Conservation (phyloP, 2,113 vertebrate genomes). For the Fregata magnificens region DNA sequence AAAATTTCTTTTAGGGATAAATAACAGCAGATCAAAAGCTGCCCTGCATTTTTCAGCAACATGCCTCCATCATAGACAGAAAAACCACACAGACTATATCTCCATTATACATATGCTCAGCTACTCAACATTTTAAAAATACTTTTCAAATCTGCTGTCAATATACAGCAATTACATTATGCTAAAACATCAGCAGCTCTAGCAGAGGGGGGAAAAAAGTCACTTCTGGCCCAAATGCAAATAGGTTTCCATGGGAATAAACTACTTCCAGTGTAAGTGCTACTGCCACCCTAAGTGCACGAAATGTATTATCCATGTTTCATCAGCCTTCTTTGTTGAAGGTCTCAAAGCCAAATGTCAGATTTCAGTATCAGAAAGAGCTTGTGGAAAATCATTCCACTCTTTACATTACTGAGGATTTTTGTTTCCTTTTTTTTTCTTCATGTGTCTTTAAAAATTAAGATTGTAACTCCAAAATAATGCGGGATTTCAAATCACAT, state of each 20-base stretch:
- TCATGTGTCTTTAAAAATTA: not conserved
- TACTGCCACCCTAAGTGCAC: constrained; percentile 36
- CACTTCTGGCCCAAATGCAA: constrained; percentile 70
- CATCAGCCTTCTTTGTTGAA: constrained; percentile 46
- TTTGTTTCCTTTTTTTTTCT: not conserved
- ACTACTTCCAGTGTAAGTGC: constrained; percentile 48
- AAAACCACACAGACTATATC: not conserved
- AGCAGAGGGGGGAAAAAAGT: constrained; percentile 9
- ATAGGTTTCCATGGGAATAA: constrained; percentile 70
- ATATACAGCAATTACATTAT: constrained; percentile 70
- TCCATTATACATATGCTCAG: constrained; percentile 3
- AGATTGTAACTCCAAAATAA: not conserved
- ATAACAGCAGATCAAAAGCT: constrained; percentile 28
- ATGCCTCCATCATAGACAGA: constrained; percentile 17
- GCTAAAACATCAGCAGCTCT: constrained; percentile 53
- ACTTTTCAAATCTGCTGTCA: constrained; percentile 58
- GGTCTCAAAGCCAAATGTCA: constrained; percentile 25
- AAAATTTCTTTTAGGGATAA: constrained; percentile 33
- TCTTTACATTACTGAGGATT: not conserved
- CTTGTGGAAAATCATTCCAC: not conserved
- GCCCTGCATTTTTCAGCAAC: not conserved
- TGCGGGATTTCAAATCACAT: not conserved
- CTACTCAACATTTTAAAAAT: constrained; percentile 27
- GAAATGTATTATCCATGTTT: constrained; percentile 17
- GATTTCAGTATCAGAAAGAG: constrained; percentile 13